A percentile compares a stretch with the other conserved stretches of the same genome.
phyloP scores from a whole-genome alignment of 2,113 vertebrate genomes.

The Ibidorhyncha struthersii region DNA sequence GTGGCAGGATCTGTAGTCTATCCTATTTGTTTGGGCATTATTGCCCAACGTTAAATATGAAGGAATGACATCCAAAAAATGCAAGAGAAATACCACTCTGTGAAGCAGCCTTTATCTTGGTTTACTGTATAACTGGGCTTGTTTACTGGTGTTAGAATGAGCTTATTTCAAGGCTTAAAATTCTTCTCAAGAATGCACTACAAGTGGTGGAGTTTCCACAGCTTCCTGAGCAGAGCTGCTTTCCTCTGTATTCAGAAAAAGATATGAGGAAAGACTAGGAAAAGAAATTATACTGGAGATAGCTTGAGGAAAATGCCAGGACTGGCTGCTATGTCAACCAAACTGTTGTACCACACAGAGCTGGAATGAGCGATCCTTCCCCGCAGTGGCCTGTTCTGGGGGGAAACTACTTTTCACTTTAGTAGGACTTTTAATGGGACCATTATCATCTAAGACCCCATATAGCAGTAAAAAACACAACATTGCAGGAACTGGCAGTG shows the following conservation, averaged over 20 bases:
- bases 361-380: not conserved
- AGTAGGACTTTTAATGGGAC: not conserved
- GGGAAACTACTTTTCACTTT: not conserved
- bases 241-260: not conserved
- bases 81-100: not conserved
- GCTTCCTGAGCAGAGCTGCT: not conserved
- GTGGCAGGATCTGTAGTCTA: not conserved
- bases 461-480: not conserved
- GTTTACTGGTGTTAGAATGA: not conserved
- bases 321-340: not conserved
- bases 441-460: not conserved
- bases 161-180: not conserved
- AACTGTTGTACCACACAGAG: not conserved
- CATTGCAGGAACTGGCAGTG: accelerated
- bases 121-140: not conserved
- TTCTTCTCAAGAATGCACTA: not conserved
- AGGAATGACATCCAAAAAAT: not conserved
- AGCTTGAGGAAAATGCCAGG: not conserved
- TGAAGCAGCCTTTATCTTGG: not conserved
- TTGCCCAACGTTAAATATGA: not conserved
- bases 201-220: not conserved
- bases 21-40: not conserved
- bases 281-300: not conserved
- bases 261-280: not conserved
- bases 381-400: not conserved